These are phyloP conservation scores for Scortum barcoo DNA, from an alignment of 2,113 vertebrate genomes.

Conservation along the genomic window DNA sequence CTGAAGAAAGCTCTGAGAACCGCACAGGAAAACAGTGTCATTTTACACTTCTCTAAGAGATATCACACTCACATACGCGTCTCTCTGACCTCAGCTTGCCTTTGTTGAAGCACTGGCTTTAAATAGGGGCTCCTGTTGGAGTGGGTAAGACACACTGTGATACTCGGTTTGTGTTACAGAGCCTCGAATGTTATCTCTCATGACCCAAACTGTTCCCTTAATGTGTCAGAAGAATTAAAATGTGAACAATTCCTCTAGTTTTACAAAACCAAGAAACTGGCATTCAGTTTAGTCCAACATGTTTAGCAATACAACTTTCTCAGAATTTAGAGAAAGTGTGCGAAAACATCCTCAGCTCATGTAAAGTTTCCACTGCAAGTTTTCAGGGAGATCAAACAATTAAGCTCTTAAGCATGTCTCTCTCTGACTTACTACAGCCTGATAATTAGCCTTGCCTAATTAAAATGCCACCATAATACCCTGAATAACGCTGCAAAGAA, in stretches of 20 bases:
- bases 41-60: conserved; percentile 51
- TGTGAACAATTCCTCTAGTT: not conserved
- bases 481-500: conserved; percentile 35
- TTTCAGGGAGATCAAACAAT: conserved; percentile 45
- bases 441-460: conserved; percentile 64
- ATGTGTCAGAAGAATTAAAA: conserved; percentile 11
- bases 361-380: conserved; percentile 30
- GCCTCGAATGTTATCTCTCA: conserved; percentile 19
- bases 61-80: conserved; percentile 43
- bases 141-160: conserved; percentile 51
- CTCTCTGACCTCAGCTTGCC: conserved; percentile 56
- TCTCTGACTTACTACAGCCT: conserved; percentile 33
- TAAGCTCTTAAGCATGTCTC: conserved; percentile 8
- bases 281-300: not conserved
- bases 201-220: conserved; percentile 15
- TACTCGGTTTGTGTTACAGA: conserved; percentile 46
- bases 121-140: conserved; percentile 56
- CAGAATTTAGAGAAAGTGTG: conserved; percentile 17
- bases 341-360: conserved; percentile 12
- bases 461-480: conserved; percentile 43
- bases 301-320: not conserved
- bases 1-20: conserved; percentile 5
- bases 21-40: conserved; percentile 21
- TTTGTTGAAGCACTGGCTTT: conserved; percentile 60
- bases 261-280: not conserved